Evolutionary conservation across 2,888 invertebrate genomes (phyloP), one percentile per base, ranked within the genome.

Genomic region (Cryptosula pallasiana): DNA sequence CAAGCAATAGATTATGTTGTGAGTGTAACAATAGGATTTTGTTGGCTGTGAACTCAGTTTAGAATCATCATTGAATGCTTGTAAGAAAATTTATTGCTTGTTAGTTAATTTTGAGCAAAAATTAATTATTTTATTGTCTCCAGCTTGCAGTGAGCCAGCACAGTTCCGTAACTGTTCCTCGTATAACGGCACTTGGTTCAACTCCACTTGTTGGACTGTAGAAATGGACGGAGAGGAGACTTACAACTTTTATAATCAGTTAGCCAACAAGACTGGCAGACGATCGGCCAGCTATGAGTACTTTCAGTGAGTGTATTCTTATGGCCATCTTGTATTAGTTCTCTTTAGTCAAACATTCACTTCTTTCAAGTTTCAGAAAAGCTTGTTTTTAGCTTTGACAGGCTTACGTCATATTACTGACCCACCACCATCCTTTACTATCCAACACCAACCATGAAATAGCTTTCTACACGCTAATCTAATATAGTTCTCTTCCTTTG

Each of bases 271-370:
- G 2, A 70, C 70, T 27, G 70, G 70, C 2, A 70, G 70, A 54
- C n/a, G 29, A 5, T 70, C 70, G 1, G 73, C 87, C 20, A 87
- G 87, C 76, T 83, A 87, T 76, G 87, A 87, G 74, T 88, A 86
- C 77, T 88, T 88, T 78, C 85, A 86, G 86, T 86, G 78, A 83
- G 85, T 79, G 13, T n/a, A n/a, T n/a, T n/a, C n/a, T n/a, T n/a
- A n/a, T n/a, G n/a, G n/a, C n/a, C n/a, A n/a, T n/a, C n/a, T n/a
- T n/a, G n/a, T n/a, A n/a, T n/a, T n/a, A n/a, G n/a, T n/a, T n/a
- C n/a, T n/a, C n/a, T n/a, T n/a, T n/a, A n/a, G n/a, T n/a, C n/a
- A n/a, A n/a, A n/a, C n/a, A n/a, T n/a, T n/a, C n/a, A n/a, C n/a
- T n/a, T n/a, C n/a, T n/a, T n/a, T n/a, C n/a, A n/a, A n/a, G n/a